phyloP scores from a whole-genome alignment of 1,140 invertebrate genomes.

The Zaprionus tsacasi region DNA sequence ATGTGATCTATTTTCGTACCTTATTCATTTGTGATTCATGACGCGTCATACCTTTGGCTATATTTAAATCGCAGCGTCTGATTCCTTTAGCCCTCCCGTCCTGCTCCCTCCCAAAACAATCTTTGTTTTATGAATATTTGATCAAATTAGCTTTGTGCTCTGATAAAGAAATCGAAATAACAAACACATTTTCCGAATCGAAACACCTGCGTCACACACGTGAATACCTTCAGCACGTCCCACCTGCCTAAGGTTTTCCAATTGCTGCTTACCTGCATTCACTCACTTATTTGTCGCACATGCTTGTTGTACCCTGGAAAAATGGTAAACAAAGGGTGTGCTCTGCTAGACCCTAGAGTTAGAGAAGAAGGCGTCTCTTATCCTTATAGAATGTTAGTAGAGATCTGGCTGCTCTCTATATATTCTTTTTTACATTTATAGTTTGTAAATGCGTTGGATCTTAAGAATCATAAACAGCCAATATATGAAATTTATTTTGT shows the following conservation, averaged over 20 bases:
- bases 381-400: too few relatives aligned
- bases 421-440: too few relatives aligned
- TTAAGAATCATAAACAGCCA: too few relatives aligned
- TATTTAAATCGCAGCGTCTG: slow-evolving; percentile 25
- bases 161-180: slow-evolving; percentile 51
- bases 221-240: not conserved
- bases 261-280: slow-evolving; percentile 4
- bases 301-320: slow-evolving; percentile 14
- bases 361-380: too few relatives aligned
- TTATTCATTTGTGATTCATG: slow-evolving; percentile 38
- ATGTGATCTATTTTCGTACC: slow-evolving; percentile 22
- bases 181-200: slow-evolving; percentile 22
- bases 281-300: slow-evolving; percentile 37
- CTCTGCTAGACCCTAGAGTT: not conserved
- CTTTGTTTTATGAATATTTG: slow-evolving; percentile 38
- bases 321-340: slow-evolving; percentile 3
- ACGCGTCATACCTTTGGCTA: slow-evolving; percentile 12
- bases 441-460: not conserved
- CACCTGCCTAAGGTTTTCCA: not conserved
- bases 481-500: too few relatives aligned
- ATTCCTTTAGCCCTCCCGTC: not conserved
- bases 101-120: not conserved
- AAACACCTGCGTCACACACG: slow-evolving; percentile 31
- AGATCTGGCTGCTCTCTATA: too few relatives aligned
- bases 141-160: slow-evolving; percentile 40